Conservation (phyloP, 2,888 invertebrate species). For the Hydrotaea cyrtoneurina region DNA sequence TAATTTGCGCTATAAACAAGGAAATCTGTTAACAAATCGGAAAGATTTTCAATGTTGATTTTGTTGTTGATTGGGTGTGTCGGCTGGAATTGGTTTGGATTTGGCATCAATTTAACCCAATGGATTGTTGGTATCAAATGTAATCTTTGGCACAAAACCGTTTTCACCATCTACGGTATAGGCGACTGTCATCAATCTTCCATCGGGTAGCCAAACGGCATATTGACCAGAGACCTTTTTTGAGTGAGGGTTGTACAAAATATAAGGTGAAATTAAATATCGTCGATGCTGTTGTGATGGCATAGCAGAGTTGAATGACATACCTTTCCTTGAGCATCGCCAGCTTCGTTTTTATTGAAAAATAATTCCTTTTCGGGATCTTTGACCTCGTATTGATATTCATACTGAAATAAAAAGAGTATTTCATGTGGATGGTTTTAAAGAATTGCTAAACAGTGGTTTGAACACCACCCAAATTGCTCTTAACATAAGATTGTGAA, state of each 20-base stretch:
- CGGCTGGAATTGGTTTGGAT: neutral
- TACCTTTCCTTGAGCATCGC: slow-evolving; percentile 84
- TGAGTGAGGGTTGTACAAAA: neutral
- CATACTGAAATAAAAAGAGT: slow-evolving; percentile 82
- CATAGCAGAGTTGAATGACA: neutral
- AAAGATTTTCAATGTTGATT: neutral
- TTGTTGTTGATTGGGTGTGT: slow-evolving; percentile 6
- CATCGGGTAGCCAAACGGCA: slow-evolving; percentile 86
- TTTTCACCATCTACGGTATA: slow-evolving; percentile 87
- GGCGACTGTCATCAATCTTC: slow-evolving; percentile 87
- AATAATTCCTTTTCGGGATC: slow-evolving; percentile 86
- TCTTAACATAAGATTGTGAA: no score
- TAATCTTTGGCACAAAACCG: slow-evolving; percentile 87
- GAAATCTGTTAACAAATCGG: slow-evolving; percentile 10
- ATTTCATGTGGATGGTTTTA: no score
- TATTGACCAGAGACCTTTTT: slow-evolving; percentile 84
- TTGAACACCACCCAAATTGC: no score
- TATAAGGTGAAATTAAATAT: neutral
- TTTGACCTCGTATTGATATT: slow-evolving; percentile 88
- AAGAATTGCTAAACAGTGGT: no score
- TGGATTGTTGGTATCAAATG: slow-evolving; percentile 84
- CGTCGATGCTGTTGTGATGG: neutral
- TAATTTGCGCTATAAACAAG: slow-evolving; percentile 40
- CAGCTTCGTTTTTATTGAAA: slow-evolving; percentile 86
- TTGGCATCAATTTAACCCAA: slow-evolving; percentile 76